A percentile compares a stretch with the other conserved stretches of the same genome.
Conservation (phyloP, 1,140 invertebrate genomes). For the Magallana gigas region DNA sequence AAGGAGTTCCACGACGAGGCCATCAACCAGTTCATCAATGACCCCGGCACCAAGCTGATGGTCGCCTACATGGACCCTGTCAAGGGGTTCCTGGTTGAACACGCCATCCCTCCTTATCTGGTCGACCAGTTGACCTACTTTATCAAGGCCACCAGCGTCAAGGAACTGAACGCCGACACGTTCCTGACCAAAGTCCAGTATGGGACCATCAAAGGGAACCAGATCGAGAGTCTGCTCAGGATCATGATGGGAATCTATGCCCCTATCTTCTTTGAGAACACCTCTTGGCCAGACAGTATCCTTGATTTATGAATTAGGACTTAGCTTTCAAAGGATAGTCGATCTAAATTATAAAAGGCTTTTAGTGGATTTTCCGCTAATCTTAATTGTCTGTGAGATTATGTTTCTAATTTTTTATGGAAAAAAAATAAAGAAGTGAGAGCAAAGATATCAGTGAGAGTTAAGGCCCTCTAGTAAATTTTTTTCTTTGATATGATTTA, state of each 20-base stretch:
- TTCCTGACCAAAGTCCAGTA: slow-evolving; percentile 77
- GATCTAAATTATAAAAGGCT: too few relatives aligned
- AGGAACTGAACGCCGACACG: slow-evolving; percentile 71
- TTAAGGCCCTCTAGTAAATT: too few relatives aligned
- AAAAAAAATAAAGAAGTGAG: too few relatives aligned
- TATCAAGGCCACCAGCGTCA: slow-evolving; percentile 71
- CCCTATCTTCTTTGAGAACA: slow-evolving; percentile 79
- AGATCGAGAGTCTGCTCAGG: slow-evolving; percentile 77
- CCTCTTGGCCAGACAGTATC: slow-evolving; percentile 80
- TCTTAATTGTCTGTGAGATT: too few relatives aligned
- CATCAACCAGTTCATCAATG: slow-evolving; percentile 71
- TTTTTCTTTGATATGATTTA: background rate
- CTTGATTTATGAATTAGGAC: slow-evolving; percentile 50
- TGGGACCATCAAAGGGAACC: slow-evolving; percentile 74
- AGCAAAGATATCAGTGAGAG: too few relatives aligned
- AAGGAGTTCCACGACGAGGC: slow-evolving; percentile 69
- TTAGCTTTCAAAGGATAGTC: too few relatives aligned
- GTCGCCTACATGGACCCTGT: slow-evolving; percentile 73
- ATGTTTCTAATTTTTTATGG: too few relatives aligned
- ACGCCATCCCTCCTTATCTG: slow-evolving; percentile 68
- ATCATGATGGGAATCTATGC: slow-evolving; percentile 79
- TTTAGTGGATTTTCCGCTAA: too few relatives aligned
- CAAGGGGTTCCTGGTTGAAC: slow-evolving; percentile 72
- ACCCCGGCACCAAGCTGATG: slow-evolving; percentile 68
- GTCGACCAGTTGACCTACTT: slow-evolving; percentile 77